Evolutionary conservation across 2,797 vertebrate species (phyloP).

Genomic region (Hydrolagus colliei): DNA sequence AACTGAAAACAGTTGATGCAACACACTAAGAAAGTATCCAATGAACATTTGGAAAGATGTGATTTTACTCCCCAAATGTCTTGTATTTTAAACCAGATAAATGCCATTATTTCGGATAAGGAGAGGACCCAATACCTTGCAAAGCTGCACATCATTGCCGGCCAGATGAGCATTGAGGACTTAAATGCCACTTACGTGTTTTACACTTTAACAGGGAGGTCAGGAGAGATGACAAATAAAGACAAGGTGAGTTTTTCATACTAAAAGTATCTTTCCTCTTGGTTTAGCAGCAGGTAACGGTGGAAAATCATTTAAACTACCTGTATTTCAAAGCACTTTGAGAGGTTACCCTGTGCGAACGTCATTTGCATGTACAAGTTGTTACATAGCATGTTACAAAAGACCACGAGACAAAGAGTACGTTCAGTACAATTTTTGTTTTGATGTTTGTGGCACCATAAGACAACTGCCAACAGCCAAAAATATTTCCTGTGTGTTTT

Average conservation of each 20-base stretch:
- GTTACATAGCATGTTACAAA: not conserved
- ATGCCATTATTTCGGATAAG: constrained; percentile 54
- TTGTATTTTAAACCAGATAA: constrained; percentile 53
- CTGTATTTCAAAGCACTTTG: not conserved
- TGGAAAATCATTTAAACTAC: not conserved
- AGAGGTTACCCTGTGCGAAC: not conserved
- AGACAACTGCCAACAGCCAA: not conserved
- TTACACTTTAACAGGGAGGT: constrained; percentile 77
- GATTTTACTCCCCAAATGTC: not conserved
- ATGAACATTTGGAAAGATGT: not conserved
- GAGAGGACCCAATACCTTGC: constrained; percentile 65
- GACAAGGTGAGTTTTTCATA: constrained; percentile 54
- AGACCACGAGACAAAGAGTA: no score
- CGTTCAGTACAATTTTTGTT: not conserved
- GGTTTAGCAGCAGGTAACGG: not conserved
- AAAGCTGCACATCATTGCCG: constrained; percentile 79
- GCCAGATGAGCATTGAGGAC: constrained; percentile 55
- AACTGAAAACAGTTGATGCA: not conserved
- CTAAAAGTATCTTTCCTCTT: no score
- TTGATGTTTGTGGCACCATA: not conserved
- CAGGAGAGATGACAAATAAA: constrained; percentile 57
- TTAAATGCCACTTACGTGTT: constrained; percentile 60
- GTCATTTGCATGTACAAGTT: not conserved
- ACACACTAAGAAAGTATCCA: not conserved
- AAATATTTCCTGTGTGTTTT: not conserved